Evolutionary conservation across 2,113 vertebrate genomes (phyloP), one percentile per base, ranked within the genome.

Genomic region (Dromaius novaehollandiae): DNA sequence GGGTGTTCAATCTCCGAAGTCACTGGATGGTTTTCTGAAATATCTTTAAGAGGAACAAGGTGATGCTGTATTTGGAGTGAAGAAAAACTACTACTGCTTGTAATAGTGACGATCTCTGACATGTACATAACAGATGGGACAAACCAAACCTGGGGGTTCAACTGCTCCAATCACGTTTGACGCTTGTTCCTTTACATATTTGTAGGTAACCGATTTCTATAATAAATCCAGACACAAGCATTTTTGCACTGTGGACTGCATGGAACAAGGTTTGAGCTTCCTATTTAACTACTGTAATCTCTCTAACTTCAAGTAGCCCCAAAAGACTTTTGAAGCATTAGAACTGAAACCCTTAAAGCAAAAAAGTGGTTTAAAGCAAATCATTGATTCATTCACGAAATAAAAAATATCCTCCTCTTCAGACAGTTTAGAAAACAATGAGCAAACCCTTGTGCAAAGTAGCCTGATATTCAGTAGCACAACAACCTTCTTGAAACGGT

Each of bases 11-110:
- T 42, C 5, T 9, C 50, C 53, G 40, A 48, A 24, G 12, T n/a
- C 2, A 3, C n/a, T 78, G 13, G 6, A 51, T 3, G 0, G 25
- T 64, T 65, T 75, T 79, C 30, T 40, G 0, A 78, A 92, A 19
- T 7, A n/a, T 9, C 20, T 82, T 71, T 20, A 48, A 93, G 73
- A 71, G 10, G 15, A 89, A 70, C 1, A 48, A 28, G 13, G 30
- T 81, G 58, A 22, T 40, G 25, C 50, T 74, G 32, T 40, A 34
- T 60, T 53, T 55, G 65, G 80, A 65, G 30, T 13, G 25, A 88
- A 69, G n/a, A 84, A 10, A 95, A 84, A 66, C 6, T 12, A 42
- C 66, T 53, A 55, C 34, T 76, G 17, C 28, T 80, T 89, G 64
- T 84, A 89, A 90, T 40, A 28, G 20, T 68, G 26, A n/a, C 20